Conservation (phyloP, 2,797 vertebrate genomes). For the Gallirallus australis region DNA sequence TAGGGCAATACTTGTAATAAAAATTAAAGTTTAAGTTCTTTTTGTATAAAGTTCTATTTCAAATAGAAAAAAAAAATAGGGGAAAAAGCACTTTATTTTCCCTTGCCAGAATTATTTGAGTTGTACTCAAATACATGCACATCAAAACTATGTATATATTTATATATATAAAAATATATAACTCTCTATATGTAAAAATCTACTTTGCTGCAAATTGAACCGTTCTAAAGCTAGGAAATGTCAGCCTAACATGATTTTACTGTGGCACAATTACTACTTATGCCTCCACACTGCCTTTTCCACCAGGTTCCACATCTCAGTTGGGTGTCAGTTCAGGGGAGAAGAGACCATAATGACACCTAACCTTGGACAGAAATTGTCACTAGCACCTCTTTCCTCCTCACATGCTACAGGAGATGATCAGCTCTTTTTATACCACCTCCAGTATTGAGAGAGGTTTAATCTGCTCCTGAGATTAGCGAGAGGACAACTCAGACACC, state of each 20-base stretch:
- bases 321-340: not conserved
- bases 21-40: not conserved
- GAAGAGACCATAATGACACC: not conserved
- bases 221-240: not conserved
- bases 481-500: not conserved
- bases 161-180: too few species aligned
- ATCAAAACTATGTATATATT: not conserved
- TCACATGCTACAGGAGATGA: not conserved
- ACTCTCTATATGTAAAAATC: too few species aligned
- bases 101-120: not conserved
- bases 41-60: not conserved
- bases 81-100: not conserved
- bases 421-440: not conserved
- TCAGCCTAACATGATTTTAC: not conserved
- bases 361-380: not conserved
- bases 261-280: not conserved
- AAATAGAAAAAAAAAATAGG: not conserved
- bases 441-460: not conserved
- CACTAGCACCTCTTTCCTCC: not conserved
- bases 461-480: not conserved
- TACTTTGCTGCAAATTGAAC: not conserved
- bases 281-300: not conserved
- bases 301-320: not conserved
- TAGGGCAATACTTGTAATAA: not conserved
- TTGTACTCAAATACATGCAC: not conserved